A percentile compares a stretch with the other conserved stretches of the same genome.
phyloP scores from a whole-genome alignment of 2,888 invertebrate genomes.

The Noctua comes region DNA sequence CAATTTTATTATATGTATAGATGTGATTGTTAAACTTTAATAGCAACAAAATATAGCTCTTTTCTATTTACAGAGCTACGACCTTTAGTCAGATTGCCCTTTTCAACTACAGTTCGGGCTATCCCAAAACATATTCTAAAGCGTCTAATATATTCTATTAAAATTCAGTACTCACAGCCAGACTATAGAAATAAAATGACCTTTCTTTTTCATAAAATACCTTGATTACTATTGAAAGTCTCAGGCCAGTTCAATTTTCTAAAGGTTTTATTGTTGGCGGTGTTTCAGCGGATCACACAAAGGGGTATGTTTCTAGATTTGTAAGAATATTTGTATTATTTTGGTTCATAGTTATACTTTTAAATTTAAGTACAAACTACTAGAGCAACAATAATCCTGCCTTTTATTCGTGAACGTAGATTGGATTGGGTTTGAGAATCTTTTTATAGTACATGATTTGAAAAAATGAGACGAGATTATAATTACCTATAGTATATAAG shows the following conservation, averaged over 20 bases:
- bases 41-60: constrained; percentile 27
- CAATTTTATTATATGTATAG: too few species aligned
- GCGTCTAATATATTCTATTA: constrained; percentile 42
- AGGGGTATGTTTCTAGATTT: constrained; percentile 32
- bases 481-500: too few species aligned
- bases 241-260: constrained; percentile 44
- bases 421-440: neutral
- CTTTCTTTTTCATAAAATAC: constrained; percentile 47
- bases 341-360: constrained; percentile 27
- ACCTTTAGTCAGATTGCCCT: constrained; percentile 11
- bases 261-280: constrained; percentile 46
- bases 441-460: neutral
- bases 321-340: constrained; percentile 26
- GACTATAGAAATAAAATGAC: constrained; percentile 51
- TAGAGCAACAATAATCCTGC: constrained; percentile 14
- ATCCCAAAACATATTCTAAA: constrained; percentile 43
- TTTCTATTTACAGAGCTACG: constrained; percentile 13
- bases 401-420: constrained; percentile 26
- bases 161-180: constrained; percentile 28
- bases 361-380: constrained; percentile 28
- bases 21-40: constrained; percentile 36
- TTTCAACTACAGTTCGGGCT: constrained; percentile 33
- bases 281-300: constrained; percentile 41
- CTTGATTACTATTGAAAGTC: constrained; percentile 59
- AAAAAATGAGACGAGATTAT: neutral